phyloP scores from a whole-genome alignment of 2,797 vertebrate genomes.

The Chloroceryle inda region DNA sequence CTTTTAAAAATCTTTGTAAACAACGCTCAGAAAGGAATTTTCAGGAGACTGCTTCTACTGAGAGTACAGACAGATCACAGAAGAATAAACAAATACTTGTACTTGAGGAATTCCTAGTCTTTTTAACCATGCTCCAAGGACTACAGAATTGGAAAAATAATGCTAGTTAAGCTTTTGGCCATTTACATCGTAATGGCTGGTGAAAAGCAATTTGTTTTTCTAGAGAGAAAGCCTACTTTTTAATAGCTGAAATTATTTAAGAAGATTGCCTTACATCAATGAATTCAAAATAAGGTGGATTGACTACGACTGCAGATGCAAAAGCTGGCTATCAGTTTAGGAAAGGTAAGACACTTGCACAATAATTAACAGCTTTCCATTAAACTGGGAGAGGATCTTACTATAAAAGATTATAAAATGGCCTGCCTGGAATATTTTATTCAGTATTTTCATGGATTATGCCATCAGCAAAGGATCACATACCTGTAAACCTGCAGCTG shows the following conservation, averaged over 20 bases:
- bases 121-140: neutral
- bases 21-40: neutral
- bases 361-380: neutral
- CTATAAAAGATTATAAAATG: neutral
- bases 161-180: neutral
- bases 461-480: neutral
- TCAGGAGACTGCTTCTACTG: neutral
- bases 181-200: neutral
- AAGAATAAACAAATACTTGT: neutral
- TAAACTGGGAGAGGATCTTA: neutral
- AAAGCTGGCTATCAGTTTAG: neutral
- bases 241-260: neutral
- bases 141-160: neutral
- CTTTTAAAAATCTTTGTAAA: neutral
- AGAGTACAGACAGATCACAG: neutral
- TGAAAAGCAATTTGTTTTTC: neutral
- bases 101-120: neutral
- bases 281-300: neutral
- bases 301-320: neutral
- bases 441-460: neutral
- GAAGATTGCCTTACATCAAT: neutral
- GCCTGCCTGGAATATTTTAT: neutral
- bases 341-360: neutral
- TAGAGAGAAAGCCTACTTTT: neutral
- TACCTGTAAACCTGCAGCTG: neutral